A percentile compares a stretch with the other conserved stretches of the same genome.
Conservation (phyloP, 2,888 invertebrate species). For the Drosophila pseudotakahashii region DNA sequence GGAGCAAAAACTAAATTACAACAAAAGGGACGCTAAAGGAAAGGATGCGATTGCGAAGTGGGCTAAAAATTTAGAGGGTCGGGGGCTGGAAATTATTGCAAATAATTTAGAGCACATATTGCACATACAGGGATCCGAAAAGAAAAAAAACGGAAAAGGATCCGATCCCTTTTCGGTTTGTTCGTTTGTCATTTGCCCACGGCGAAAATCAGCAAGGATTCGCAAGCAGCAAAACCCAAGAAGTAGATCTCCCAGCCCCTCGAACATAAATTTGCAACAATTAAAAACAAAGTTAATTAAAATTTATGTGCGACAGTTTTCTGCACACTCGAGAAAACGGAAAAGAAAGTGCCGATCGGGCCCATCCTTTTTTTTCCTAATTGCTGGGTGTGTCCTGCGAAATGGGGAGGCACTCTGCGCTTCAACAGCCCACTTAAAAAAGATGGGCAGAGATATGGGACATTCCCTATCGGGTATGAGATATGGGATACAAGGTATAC, state of each 20-base stretch:
- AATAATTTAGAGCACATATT: slow-evolving; percentile 81
- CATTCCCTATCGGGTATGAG: too few relatives aligned
- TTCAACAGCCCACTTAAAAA: slow-evolving; percentile 38
- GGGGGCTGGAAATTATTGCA: slow-evolving; percentile 76
- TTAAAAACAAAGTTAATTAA: slow-evolving; percentile 81
- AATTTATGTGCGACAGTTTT: slow-evolving; percentile 82
- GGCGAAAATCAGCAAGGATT: slow-evolving; percentile 8
- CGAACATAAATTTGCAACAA: slow-evolving; percentile 79
- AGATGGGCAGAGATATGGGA: neutral
- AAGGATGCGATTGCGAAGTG: slow-evolving; percentile 42
- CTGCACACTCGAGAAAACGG: slow-evolving; percentile 46
- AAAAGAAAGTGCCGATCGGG: slow-evolving; percentile 27
- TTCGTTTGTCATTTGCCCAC: slow-evolving; percentile 68
- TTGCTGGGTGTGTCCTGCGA: slow-evolving; percentile 71
- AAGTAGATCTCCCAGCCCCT: slow-evolving; percentile 43
- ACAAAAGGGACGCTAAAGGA: slow-evolving; percentile 46
- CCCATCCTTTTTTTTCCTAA: slow-evolving; percentile 61
- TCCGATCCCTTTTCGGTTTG: slow-evolving; percentile 56
- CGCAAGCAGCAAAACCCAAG: slow-evolving; percentile 3
- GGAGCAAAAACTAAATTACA: slow-evolving; percentile 75
- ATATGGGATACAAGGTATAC: too few relatives aligned
- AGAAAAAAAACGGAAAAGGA: slow-evolving; percentile 51
- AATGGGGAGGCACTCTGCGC: slow-evolving; percentile 34
- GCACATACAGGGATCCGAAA: slow-evolving; percentile 41
- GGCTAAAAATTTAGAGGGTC: slow-evolving; percentile 30